Conservation (phyloP, 1,140 invertebrate genomes). For the Drosophila cardini region DNA sequence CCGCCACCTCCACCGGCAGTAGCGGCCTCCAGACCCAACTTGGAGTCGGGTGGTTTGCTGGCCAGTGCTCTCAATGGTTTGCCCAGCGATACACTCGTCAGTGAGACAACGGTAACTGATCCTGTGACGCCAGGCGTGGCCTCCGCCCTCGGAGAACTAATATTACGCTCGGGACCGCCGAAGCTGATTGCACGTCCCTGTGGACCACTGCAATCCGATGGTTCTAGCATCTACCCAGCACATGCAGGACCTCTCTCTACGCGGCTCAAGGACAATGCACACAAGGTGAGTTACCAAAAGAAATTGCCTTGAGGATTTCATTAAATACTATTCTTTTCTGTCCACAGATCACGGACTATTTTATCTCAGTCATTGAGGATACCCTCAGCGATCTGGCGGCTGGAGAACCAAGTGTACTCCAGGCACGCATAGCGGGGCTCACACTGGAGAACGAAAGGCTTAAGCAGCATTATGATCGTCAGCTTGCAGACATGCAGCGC, state of each 20-base stretch:
- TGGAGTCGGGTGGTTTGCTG: slow-evolving; percentile 36
- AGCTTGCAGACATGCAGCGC: slow-evolving; percentile 85
- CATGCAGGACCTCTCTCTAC: slow-evolving; percentile 84
- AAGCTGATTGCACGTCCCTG: slow-evolving; percentile 84
- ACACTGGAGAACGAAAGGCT: slow-evolving; percentile 88
- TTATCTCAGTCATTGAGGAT: slow-evolving; percentile 87
- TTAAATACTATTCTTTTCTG: neutral
- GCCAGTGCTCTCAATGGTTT: slow-evolving; percentile 62
- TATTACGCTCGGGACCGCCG: slow-evolving; percentile 79
- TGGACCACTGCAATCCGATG: slow-evolving; percentile 81
- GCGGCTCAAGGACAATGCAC: slow-evolving; percentile 85
- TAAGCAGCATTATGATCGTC: slow-evolving; percentile 86
- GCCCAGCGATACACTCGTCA: slow-evolving; percentile 36
- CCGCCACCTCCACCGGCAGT: slow-evolving; percentile 1
- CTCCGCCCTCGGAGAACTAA: slow-evolving; percentile 77
- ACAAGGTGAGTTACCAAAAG: slow-evolving; percentile 81
- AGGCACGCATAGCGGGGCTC: slow-evolving; percentile 86
- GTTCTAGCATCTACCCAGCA: slow-evolving; percentile 80
- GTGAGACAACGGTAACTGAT: slow-evolving; percentile 44
- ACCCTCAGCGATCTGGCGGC: slow-evolving; percentile 86
- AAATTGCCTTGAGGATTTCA: neutral
- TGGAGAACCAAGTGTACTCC: slow-evolving; percentile 83
- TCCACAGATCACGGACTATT: slow-evolving; percentile 85
- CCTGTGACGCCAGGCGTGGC: slow-evolving; percentile 71
- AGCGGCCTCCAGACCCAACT: neutral